Evolutionary conservation across 2,888 invertebrate species (phyloP), one percentile per base, ranked within the genome.

Genomic region (Zelleria hepariella): DNA sequence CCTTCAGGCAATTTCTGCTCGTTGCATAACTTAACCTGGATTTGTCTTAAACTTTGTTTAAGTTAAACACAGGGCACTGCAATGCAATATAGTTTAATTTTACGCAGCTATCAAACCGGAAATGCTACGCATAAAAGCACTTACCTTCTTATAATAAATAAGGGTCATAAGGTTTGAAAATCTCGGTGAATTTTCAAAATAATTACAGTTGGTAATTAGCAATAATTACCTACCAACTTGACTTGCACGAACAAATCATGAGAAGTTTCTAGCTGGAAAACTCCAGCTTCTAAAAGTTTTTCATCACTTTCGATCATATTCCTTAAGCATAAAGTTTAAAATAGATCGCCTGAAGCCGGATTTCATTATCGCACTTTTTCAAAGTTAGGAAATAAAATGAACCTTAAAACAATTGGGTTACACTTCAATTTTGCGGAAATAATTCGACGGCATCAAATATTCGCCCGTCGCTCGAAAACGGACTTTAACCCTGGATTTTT

Each of bases 161-260:
- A n/a, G n/a, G 2, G 1, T 42, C 15, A 15, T 42, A 10, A 15
- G 15, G 5, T 32, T 32, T 5, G 32, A 4, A 51, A 23, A 10
- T 51, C 23, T 8, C 20, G 8, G 5, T 10, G 6, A 32, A 27
- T 55, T 32, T 21, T 32, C 10, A 49, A 74, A 74, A 74, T 76
- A 76, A 78, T 75, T 75, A 75, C 75, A 72, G 77, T n/a, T n/a
- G n/a, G n/a, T 77, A 78, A 77, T 77, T 77, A 77, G 79, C 76
- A 76, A 78, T 78, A 78, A 77, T 78, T 78, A 77, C 68, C 73
- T 78, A 77, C 68, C 73, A 78, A 77, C 77, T 77, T 65, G 72
- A 74, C 74, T 72, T 73, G 68, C 73, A 75, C 73, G 71, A 72
- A 75, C 69, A 77, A 74, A 77, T 76, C 74, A 75, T 71, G 74